Conservation (phyloP, 2,113 vertebrate species). For the Chionomys nivalis region DNA sequence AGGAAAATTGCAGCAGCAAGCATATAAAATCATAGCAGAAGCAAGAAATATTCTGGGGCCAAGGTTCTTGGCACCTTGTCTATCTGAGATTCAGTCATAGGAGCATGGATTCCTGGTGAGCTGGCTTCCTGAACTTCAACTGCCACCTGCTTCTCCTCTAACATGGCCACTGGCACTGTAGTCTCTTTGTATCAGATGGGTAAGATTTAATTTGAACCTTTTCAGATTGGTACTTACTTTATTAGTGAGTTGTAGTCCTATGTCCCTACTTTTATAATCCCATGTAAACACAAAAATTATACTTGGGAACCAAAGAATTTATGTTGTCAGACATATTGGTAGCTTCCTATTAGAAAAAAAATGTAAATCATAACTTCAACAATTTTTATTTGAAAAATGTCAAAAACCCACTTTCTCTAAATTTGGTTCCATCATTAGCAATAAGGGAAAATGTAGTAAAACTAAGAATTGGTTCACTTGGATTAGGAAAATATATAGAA, state of each 20-base stretch:
- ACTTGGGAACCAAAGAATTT: not conserved
- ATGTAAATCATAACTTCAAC: not conserved
- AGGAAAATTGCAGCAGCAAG: not conserved
- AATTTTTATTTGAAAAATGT: constrained; percentile 24
- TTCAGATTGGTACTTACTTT: not conserved
- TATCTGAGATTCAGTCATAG: not conserved
- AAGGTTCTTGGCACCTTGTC: not conserved
- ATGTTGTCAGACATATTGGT: not conserved
- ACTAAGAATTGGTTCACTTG: not conserved
- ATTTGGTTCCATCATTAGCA: not conserved
- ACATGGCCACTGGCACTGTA: not conserved
- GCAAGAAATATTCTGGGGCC: not conserved
- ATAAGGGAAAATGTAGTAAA: not conserved
- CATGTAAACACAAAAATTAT: not conserved
- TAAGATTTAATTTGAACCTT: not conserved
- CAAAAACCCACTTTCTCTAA: not conserved
- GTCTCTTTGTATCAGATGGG: not conserved
- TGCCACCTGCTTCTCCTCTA: not conserved
- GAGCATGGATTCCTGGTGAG: not conserved
- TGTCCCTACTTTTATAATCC: not conserved
- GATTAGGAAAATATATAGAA: not conserved
- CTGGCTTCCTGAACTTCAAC: not conserved
- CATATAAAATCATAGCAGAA: not conserved
- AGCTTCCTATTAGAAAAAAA: not conserved
- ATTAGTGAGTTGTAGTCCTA: not conserved